Evolutionary conservation across 2,888 invertebrate genomes (phyloP), one percentile per base, ranked within the genome.

Genomic region (Siphlonurus alternatus): DNA sequence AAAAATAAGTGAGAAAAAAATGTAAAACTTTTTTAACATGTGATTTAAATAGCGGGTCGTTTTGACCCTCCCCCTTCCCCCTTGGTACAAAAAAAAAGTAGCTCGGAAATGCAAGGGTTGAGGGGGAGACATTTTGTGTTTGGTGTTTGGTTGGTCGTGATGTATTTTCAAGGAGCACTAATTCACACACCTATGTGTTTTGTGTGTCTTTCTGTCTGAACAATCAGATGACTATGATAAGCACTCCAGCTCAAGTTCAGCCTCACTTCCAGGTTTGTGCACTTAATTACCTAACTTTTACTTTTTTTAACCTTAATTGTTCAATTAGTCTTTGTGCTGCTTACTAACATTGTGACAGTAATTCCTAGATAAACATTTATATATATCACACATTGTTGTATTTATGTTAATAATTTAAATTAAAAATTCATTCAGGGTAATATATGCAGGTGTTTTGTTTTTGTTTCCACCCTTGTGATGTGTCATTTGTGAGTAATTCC

Each of bases 241-340:
- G 78, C 83, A 82, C 76, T 84, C 83, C 78, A 83, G 82, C 77
- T 83, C 83, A 76, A 83, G 83, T 76, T 83, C 83, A 72, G 81
- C 82, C 72, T 83, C 83, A 70, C 76, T 83, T 74, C 82, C 83
- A 83, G 84, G 84, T 84, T 80, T 79, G 81, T 81, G 76, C 69
- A 68, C 66, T 62, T 61, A 51, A 61, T 59, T 54, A 56, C 59
- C 56, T 64, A 19, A 54, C 61, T 22, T 64, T 53, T 59, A 56
- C 59, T 63, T 64, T 65, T 59, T 25, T 65, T 53, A 63, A 62
- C 65, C 63, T 53, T 66, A 59, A 24, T 53, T 65, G 65, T 63
- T 64, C 38, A 38, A 38, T 15, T 38, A 38, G 38, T 38, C 5
- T 38, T 38, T 38, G 38, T 38, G 38, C 38, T 38, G 38, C 38